Percentiles rank a stretch among this genome's conserved stretches.
Evolutionary conservation across 1,140 invertebrate genomes (phyloP).

Genomic region (Pseudomyrmex sp.): DNA sequence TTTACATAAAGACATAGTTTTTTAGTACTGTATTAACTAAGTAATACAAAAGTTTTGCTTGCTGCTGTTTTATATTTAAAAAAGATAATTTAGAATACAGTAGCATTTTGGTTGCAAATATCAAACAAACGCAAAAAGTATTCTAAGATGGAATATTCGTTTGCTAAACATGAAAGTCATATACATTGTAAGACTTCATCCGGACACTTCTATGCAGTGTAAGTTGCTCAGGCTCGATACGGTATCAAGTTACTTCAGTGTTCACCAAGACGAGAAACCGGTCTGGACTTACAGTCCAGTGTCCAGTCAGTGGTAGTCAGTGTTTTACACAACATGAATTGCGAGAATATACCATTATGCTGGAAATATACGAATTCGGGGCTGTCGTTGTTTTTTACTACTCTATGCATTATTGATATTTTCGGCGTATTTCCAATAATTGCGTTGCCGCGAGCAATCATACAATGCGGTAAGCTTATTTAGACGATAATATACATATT

Average conservation of each 20-base stretch:
- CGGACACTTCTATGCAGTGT: slow-evolving; percentile 35
- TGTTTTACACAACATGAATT: slow-evolving; percentile 69
- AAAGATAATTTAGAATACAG: too few relatives aligned
- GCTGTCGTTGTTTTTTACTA: slow-evolving; percentile 89
- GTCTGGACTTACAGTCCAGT: slow-evolving; percentile 62
- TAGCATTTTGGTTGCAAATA: too few relatives aligned
- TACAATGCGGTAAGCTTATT: slow-evolving; percentile 88
- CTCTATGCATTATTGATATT: slow-evolving; percentile 91
- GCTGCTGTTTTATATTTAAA: too few relatives aligned
- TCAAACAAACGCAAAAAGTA: too few relatives aligned
- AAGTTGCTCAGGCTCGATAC: slow-evolving; percentile 71
- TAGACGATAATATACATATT: neutral
- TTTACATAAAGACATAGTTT: too few relatives aligned
- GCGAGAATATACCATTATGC: slow-evolving; percentile 75
- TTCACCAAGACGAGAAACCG: slow-evolving; percentile 72
- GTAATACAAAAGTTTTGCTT: too few relatives aligned
- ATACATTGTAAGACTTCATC: slow-evolving; percentile 75
- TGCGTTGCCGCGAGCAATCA: slow-evolving; percentile 89
- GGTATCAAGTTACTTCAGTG: slow-evolving; percentile 78
- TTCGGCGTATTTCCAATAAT: slow-evolving; percentile 93
- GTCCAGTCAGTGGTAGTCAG: neutral
- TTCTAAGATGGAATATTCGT: neutral
- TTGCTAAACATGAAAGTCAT: slow-evolving; percentile 28
- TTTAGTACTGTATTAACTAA: too few relatives aligned
- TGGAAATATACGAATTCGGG: slow-evolving; percentile 78